Conservation (phyloP, 2,113 vertebrate genomes). For the Formicarius rufipectus region DNA sequence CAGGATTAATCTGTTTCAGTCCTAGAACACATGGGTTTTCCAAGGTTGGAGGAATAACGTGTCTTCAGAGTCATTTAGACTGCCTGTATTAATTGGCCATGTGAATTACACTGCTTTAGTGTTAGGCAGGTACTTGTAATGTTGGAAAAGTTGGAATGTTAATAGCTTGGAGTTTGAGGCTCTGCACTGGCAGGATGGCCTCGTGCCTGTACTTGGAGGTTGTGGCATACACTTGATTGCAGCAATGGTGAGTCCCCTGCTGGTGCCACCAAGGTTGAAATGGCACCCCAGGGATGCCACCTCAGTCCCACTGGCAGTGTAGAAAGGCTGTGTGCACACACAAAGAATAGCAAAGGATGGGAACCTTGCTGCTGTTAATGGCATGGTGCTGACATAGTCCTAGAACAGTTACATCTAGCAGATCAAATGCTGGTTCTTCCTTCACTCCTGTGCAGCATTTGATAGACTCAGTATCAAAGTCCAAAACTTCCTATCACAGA, state of each 20-base stretch:
- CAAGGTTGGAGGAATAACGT: background rate
- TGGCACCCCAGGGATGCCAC: no score
- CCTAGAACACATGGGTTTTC: background rate
- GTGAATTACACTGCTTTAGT: background rate
- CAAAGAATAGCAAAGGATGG: background rate
- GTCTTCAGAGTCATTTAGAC: background rate
- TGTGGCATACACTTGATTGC: background rate
- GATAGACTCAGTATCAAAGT: background rate
- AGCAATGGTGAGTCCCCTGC: background rate
- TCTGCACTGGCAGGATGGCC: background rate
- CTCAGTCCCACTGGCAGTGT: background rate
- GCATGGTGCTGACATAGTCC: background rate
- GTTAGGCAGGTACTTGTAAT: background rate
- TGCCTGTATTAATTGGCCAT: background rate
- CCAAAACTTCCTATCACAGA: background rate
- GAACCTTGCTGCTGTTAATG: background rate
- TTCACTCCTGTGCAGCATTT: background rate
- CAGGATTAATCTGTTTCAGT: background rate
- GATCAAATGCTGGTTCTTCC: background rate
- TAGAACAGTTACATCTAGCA: background rate
- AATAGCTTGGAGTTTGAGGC: background rate
- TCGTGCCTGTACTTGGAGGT: accelerated
- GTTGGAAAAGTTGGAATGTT: background rate
- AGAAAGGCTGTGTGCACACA: background rate
- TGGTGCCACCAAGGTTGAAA: background rate